phyloP scores from a whole-genome alignment of 1,140 invertebrate species.

The Drosophila kohkoa region DNA sequence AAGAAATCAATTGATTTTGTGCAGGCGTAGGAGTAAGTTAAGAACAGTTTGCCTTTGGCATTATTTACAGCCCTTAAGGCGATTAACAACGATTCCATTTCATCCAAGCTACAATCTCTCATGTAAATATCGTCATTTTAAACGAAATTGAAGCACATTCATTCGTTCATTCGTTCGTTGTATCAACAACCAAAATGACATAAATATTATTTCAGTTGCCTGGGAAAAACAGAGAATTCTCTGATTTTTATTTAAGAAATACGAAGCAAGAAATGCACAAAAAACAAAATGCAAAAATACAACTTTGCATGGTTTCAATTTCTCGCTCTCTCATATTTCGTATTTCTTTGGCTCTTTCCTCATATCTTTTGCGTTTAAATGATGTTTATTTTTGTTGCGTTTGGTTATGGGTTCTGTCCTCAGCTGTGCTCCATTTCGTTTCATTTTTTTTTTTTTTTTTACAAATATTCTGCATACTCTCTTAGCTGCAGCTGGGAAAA shows the following conservation, averaged over 20 bases:
- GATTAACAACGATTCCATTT: constrained; percentile 67
- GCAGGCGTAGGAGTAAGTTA: constrained; percentile 29
- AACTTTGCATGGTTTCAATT: constrained; percentile 32
- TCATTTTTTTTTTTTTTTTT: neutral
- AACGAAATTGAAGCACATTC: constrained; percentile 55
- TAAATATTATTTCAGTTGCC: constrained; percentile 61
- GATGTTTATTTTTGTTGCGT: constrained; percentile 51
- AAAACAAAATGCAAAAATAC: neutral
- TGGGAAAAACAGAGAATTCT: constrained; percentile 14
- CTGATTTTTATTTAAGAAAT: constrained; percentile 29
- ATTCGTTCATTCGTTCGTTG: neutral
- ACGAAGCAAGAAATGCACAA: neutral
- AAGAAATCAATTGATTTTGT: constrained; percentile 80
- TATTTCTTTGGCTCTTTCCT: constrained; percentile 17
- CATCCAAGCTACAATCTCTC: constrained; percentile 22
- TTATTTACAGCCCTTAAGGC: constrained; percentile 77
- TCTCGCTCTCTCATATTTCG: constrained; percentile 14
- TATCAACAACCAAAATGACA: constrained; percentile 32
- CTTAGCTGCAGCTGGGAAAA: constrained; percentile 12
- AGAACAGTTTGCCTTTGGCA: constrained; percentile 44
- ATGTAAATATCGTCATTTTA: constrained; percentile 48
- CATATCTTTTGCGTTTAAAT: constrained; percentile 35
- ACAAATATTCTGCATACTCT: constrained; percentile 10
- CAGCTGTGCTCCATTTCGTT: constrained; percentile 27
- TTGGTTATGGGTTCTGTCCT: constrained; percentile 5